Base-by-base conservation (phyloP, 2,113 vertebrate species). In the Zosterops japonicus region DNA sequence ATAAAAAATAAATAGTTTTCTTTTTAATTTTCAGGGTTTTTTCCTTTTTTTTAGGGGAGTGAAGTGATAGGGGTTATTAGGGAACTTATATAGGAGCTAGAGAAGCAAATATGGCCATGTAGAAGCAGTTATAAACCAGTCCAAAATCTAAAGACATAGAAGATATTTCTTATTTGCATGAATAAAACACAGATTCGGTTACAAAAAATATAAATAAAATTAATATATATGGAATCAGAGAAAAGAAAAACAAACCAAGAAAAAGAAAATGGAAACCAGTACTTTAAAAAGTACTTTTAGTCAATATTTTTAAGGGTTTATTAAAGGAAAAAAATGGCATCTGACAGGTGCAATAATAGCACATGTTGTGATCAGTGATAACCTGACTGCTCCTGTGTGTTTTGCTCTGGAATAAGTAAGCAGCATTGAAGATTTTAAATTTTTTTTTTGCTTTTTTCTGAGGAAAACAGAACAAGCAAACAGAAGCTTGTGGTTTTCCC, bases 1-100 rank as follows among this genome's bases (percentile, higher is more conserved):
- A 77, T 8, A 23, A 50, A 25, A 50, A 29, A 49, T n/a, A 18
- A 14, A 2, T 14, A 5, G 0, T 24, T 64, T 64, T 46, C 5
- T 41, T 31, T 36, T 28, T n/a, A 9, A 52, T 35, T 60, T 61
- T 14, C 4, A 39, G 42, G 42, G 15, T 49, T 49, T 47, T 6
- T n/a, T 10, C 1, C 1, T 8, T 19, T 44, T 21, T 19, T 3
- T 1, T 2, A 1, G 8, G 4, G 5, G 53, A 4, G 16, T 29
- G 4, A 10, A 8, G 16, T 29, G n/a, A 5, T 39, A 24, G 8
- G 3, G 1, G 1, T 27, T 75, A 12, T 71, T 59, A n/a, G 17
- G 21, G 20, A 60, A 4, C 16, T 64, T n/a, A 21, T 41, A 1
- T n/a, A 64, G 41, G 20, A 36, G 47, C 5, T 42, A 64, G 6